Evolutionary conservation across 2,113 vertebrate species (phyloP).

Genomic region (Pterocles burchelli): DNA sequence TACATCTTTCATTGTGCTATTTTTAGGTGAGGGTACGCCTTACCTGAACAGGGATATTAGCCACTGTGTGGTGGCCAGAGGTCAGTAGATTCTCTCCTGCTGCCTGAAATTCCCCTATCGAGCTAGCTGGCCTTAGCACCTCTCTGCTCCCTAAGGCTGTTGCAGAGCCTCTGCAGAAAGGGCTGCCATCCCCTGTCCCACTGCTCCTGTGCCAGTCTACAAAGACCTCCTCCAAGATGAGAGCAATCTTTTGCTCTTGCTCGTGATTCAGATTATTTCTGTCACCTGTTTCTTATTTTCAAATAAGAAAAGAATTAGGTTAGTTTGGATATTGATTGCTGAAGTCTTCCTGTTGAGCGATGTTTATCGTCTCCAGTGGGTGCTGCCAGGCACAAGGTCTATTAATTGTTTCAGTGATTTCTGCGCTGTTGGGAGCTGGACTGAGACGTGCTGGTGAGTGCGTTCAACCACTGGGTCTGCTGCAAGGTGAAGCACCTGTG

Average conservation of each 20-base stretch:
- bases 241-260: background rate
- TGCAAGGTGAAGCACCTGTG: background rate
- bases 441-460: background rate
- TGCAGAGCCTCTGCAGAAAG: background rate
- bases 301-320: background rate
- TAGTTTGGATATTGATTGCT: background rate
- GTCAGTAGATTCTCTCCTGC: background rate
- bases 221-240: background rate
- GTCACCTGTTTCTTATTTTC: background rate
- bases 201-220: background rate
- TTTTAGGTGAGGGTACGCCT: rapidly evolving
- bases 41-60: background rate
- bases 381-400: conserved; percentile 11
- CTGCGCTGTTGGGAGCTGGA: background rate
- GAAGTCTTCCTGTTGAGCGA: background rate
- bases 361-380: conserved; percentile 16
- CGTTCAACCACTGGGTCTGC: background rate
- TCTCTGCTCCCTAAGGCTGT: background rate
- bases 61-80: background rate
- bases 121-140: background rate
- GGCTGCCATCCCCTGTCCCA: background rate
- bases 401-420: background rate
- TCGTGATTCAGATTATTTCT: background rate
- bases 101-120: rapidly evolving
- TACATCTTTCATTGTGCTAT: background rate